These are phyloP conservation scores for Aphidoletes aphidimyza DNA, from an alignment of 2,888 invertebrate species.

Conservation along the genomic window DNA sequence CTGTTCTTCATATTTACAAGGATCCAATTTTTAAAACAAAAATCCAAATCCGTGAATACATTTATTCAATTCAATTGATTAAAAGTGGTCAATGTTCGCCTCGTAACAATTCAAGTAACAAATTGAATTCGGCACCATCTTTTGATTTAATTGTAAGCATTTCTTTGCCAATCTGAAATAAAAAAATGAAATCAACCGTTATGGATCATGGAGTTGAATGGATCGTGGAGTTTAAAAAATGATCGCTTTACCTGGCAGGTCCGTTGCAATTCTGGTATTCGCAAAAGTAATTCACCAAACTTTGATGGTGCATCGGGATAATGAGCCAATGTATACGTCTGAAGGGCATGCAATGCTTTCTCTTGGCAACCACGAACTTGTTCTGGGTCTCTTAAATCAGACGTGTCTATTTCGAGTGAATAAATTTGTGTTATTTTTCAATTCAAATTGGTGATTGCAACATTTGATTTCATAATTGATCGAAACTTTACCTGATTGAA, in stretches of 20 bases:
- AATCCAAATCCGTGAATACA: background rate
- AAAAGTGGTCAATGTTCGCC: slow-evolving; percentile 81
- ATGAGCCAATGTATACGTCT: slow-evolving; percentile 88
- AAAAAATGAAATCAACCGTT: slow-evolving; percentile 59
- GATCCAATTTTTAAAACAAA: background rate
- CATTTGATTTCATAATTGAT: no score
- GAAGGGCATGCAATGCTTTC: slow-evolving; percentile 89
- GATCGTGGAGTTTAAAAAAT: no score
- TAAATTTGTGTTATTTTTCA: no score
- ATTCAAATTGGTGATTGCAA: background rate
- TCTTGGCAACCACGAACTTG: slow-evolving; percentile 94
- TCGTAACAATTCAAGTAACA: slow-evolving; percentile 93
- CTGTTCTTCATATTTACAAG: background rate
- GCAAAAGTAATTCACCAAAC: slow-evolving; percentile 90
- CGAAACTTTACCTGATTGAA: slow-evolving; percentile 94
- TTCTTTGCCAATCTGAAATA: slow-evolving; percentile 87
- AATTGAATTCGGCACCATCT: slow-evolving; percentile 89
- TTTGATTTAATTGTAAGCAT: slow-evolving; percentile 88
- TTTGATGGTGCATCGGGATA: slow-evolving; percentile 94
- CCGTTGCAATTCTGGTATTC: slow-evolving; percentile 94
- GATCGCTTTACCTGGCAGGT: slow-evolving; percentile 91
- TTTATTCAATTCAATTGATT: background rate
- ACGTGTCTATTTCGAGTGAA: slow-evolving; percentile 85
- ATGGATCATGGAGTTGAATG: background rate
- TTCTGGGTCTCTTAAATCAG: slow-evolving; percentile 91